These are phyloP conservation scores for Lasioglossum pauxillum DNA, from an alignment of 2,888 invertebrate species.

Conservation along the genomic window DNA sequence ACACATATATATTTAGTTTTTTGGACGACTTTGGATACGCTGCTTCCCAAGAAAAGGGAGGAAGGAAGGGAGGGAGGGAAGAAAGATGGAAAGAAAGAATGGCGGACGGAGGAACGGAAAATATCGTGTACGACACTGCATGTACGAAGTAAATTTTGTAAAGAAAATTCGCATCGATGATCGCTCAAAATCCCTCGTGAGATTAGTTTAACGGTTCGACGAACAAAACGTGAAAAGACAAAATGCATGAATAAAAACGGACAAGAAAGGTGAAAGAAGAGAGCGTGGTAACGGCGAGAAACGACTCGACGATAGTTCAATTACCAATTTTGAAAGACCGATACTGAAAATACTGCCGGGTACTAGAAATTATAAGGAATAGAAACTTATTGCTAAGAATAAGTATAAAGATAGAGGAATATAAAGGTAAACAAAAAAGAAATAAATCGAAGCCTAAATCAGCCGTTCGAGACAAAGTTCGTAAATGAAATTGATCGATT, in stretches of 20 bases:
- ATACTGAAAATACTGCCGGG: slow-evolving; percentile 36
- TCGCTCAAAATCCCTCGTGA: slow-evolving; percentile 66
- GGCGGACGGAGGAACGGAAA: not conserved
- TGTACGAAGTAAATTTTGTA: not conserved
- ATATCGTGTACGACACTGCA: not conserved
- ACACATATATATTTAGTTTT: not conserved
- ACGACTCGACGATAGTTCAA: not conserved
- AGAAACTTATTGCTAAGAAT: slow-evolving; percentile 11
- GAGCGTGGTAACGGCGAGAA: not conserved
- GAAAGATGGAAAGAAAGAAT: not conserved
- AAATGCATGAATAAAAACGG: not conserved
- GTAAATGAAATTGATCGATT: slow-evolving; percentile 30
- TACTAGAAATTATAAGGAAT: not conserved
- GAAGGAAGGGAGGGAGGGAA: not conserved
- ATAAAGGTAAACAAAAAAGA: not conserved
- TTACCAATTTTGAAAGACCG: not conserved
- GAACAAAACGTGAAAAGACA: not conserved
- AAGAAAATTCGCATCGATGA: slow-evolving; percentile 21
- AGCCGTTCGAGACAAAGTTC: slow-evolving; percentile 14
- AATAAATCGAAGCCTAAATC: slow-evolving; percentile 11
- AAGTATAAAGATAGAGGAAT: not conserved
- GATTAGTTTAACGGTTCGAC: slow-evolving; percentile 44
- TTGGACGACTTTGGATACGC: not conserved
- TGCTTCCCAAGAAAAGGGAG: not conserved
- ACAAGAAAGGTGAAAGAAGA: not conserved